phyloP scores from a whole-genome alignment of 2,113 vertebrate genomes.

The Sphyrna mokarran region DNA sequence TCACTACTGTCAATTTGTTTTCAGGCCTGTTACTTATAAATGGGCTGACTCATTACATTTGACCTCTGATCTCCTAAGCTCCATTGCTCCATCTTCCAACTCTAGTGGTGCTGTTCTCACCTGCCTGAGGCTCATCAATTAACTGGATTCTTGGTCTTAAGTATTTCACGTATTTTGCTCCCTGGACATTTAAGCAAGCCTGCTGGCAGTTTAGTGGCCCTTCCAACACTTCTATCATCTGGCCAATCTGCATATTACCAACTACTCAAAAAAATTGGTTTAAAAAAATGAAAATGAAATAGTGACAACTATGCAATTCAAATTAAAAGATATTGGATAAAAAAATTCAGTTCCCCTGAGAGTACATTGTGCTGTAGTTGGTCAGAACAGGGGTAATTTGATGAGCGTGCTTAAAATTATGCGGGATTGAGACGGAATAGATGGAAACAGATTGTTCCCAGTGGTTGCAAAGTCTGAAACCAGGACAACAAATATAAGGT shows the following conservation, averaged over 20 bases:
- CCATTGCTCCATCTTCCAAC: neutral
- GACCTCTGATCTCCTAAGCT: neutral
- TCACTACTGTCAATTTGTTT: slow-evolving; percentile 3
- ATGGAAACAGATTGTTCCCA: neutral
- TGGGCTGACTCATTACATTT: neutral
- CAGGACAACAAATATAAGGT: neutral
- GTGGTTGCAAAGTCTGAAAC: neutral
- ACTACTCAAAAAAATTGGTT: neutral
- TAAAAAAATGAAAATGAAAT: neutral
- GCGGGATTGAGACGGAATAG: neutral
- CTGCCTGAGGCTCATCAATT: neutral
- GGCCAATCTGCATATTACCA: neutral
- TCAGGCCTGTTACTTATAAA: neutral
- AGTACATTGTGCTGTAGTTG: neutral
- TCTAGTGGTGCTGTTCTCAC: neutral
- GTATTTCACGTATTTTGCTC: neutral
- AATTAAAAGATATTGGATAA: neutral
- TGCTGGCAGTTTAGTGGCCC: neutral
- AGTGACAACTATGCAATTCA: neutral
- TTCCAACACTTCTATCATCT: neutral
- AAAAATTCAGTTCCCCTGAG: neutral
- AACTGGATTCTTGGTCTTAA: neutral
- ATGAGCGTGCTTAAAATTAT: neutral
- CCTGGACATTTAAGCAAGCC: neutral
- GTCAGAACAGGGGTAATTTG: neutral